Base-by-base conservation (phyloP, 1,140 invertebrate species). In the Stegodyphus dumicola region DNA sequence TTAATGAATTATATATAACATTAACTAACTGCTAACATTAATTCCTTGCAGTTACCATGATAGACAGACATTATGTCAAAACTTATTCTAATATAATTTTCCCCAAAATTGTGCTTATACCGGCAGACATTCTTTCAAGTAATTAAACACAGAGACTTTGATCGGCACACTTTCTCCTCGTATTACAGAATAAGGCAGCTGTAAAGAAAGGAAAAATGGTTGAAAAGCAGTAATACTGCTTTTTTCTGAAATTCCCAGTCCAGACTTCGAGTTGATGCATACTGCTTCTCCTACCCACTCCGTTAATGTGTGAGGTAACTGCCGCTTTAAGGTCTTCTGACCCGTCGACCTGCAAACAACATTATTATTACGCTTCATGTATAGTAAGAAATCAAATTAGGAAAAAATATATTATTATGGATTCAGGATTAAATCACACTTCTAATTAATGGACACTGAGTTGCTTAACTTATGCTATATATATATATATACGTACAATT, bases 141-240 rank as follows among this genome's bases (percentile, higher is more conserved):
- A 95, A 90, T 96, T 96, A 89, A 94, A 95, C 1, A 95, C 91
- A 0, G 93, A 92, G 2, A 94, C 93, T 89, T 94, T 93, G 71
- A 95, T 89, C 4, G 92, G 92, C 4, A 95, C 89, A 53, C 93
- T 91, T 90, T 95, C 95, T 6, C 93, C 93, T 13, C 94, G 90
- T 88, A 94, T 94, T 0, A 95, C 92, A 6, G 94, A 93, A 88
- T 94, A 94, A 0, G 95, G 95, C 7, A 95, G 89, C 78, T 92
- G 92, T 49, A 95, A 90, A 86, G 94, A 93, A 7, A 95, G 90
- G 89, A 95, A 95, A 89, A 95, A 95, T 0, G 93, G 92, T 87
- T 94, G 93, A 88, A 94, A 94, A 7, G 93, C 93, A n/a, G 91
- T 91, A 60, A 95, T 91, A 77, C 92, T 90, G 3, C 91, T 90